Evolutionary conservation across 2,888 invertebrate genomes (phyloP), one percentile per base, ranked within the genome.

Genomic region (Deilephila elpenor): DNA sequence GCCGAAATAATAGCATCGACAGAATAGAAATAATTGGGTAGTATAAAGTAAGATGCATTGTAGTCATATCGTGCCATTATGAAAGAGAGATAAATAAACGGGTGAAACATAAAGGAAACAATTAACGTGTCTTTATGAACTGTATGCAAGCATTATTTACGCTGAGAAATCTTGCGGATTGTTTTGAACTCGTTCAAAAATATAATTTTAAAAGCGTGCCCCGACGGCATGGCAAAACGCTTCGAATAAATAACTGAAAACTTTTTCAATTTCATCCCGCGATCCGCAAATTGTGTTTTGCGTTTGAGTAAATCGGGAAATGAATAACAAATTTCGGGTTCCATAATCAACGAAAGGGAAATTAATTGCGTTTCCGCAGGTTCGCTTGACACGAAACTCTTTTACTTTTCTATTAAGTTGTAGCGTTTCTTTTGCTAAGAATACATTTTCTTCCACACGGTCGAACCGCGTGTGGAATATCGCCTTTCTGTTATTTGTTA

Each of bases 201-300:
- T 90, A 91, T 88, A 91, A 90, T 91, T 91, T 64, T 88, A 89
- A 91, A 87, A 86, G 85, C 81, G 79, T 81, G 80, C 83, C 86
- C 87, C 88, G 82, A 83, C 85, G 86, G 88, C 88, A 84, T 84
- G 83, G 85, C 82, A 86, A 88, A 88, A 87, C 88, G 89, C 80
- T 90, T 86, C 88, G 91, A 92, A 93, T 93, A 93, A 93, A 93
- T 93, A 93, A 93, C 91, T 88, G 88, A 86, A 93, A 93, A 93
- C 92, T 93, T 93, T 93, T 93, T 93, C 93, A 93, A 93, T 93
- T 93, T 93, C 91, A 92, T 88, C 89, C 88, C 85, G 81, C 89
- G 88, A 91, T 90, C 90, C 89, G 86, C 89, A 93, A 93, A 93
- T 93, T 93, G 93, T 93, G 89, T 93, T 93, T 93, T 91, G 90